Evolutionary conservation across 2,888 invertebrate species (phyloP), one percentile per base, ranked within the genome.

Genomic region (Orthosia incerta): DNA sequence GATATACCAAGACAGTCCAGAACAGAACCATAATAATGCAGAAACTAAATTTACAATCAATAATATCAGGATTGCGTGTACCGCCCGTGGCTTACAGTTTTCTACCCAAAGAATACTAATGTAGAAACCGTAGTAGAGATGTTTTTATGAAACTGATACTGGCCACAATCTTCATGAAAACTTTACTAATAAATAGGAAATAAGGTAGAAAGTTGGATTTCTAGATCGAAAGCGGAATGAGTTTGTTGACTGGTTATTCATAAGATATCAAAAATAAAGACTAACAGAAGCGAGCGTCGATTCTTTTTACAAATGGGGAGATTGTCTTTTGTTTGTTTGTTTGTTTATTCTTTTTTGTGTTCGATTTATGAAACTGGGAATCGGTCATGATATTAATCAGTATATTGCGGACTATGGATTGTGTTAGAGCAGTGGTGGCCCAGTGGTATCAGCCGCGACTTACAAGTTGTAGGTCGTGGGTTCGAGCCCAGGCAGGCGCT

Each of bases 141-240:
- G 39, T 20, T 63, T 57, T 50, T 31, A 16, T 63, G 53, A 56
- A 76, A 50, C 64, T 53, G 51, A 57, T 56, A 63, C 65, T 51
- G 48, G 56, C 55, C 48, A 53, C 61, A 12, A 70, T 13, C n/a
- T 59, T n/a, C 48, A 48, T n/a, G 39, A 71, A 76, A 80, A 80
- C 64, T 77, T 82, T 81, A 59, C 71, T 63, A 76, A 82, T 79
- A 79, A 62, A 74, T 62, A 66, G 20, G 15, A 65, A 75, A 18
- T 60, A 23, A 46, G 55, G 56, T 31, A 48, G 60, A 53, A 74
- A 76, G 76, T 73, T 45, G 50, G 23, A 23, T 62, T 81, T 63
- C 55, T 55, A 59, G 66, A 70, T 55, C 26, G 23, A 59, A 74
- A 80, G 45, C 53, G n/a, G 57, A 59, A 62, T 56, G 61, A 61